phyloP scores from a whole-genome alignment of 2,113 vertebrate genomes.

The Megaleporinus macrocephalus region DNA sequence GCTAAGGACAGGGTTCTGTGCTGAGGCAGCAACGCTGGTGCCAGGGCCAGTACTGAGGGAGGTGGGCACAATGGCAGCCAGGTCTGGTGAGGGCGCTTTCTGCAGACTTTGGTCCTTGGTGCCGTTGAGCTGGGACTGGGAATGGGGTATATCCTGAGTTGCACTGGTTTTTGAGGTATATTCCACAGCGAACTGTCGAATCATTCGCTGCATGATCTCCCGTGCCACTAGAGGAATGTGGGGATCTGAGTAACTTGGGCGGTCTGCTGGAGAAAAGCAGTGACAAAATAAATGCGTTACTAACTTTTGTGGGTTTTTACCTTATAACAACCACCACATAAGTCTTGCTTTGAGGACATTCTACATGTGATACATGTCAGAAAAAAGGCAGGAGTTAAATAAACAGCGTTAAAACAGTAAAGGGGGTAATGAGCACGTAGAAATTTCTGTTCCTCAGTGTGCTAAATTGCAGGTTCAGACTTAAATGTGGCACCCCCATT shows the following conservation, averaged over 20 bases:
- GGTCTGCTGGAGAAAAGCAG: conserved; percentile 79
- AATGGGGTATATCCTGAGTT: conserved; percentile 97
- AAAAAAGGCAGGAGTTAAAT: too few species aligned
- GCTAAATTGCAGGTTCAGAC: too few species aligned
- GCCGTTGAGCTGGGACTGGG: conserved; percentile 97
- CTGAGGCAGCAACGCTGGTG: conserved; percentile 78
- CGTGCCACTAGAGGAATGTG: conserved; percentile 98
- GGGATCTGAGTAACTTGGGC: conserved; percentile 94
- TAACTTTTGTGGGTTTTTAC: not conserved
- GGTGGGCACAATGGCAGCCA: conserved; percentile 52
- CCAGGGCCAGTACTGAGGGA: conserved; percentile 62
- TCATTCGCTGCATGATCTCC: conserved; percentile 99
- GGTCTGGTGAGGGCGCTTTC: conserved; percentile 88
- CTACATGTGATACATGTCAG: too few species aligned
- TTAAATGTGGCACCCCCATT: too few species aligned
- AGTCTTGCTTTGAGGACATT: too few species aligned
- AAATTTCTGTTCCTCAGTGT: too few species aligned
- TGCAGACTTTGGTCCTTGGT: conserved; percentile 99
- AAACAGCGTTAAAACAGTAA: too few species aligned
- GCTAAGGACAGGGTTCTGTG: conserved; percentile 98
- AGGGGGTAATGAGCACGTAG: too few species aligned
- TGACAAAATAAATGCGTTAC: conserved; percentile 8
- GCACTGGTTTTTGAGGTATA: conserved; percentile 99
- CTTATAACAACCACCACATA: not conserved
- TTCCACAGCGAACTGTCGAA: conserved; percentile 99